Evolutionary conservation across 2,888 invertebrate species (phyloP), one percentile per base, ranked within the genome.

Genomic region (Sphinx pinastri): DNA sequence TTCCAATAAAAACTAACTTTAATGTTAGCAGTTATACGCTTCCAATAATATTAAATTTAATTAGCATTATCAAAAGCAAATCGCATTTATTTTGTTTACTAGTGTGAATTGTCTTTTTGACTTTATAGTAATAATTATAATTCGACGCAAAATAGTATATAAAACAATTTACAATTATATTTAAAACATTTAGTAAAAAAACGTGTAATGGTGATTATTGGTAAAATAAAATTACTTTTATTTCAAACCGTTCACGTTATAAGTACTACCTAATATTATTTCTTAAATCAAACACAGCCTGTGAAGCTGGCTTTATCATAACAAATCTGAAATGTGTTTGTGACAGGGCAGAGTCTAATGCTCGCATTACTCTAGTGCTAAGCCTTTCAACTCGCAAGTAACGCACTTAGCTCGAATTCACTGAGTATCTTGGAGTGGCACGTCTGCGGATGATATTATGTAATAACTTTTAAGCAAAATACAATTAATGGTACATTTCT

Each of bases 371-470:
- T 47, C 60, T 59, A 59, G 31, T 19, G 57, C 58, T 59, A 59
- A 59, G 58, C 38, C 58, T 59, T 59, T 59, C 58, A 59, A 59
- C 58, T 59, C 72, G 69, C 71, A 76, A 73, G 73, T 73, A 74
- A 71, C 78, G 78, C 77, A 78, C 70, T 75, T 60, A 60, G 60
- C 60, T 60, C 45, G 31, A 16, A 45, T 45, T 10, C 45, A 19
- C 55, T 11, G 19, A 58, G 60, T 47, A 47, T 19, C 47, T 63
- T 63, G 12, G 16, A 63, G 19, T 63, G 60, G 16, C 60, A 60
- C 47, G 16, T 16, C 13, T 49, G 25, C 16, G 47, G 16, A 16
- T 60, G 60, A 60, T 60, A 60, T 16, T 47, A 16, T 47, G n/a
- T 63, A 12, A 45, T 60, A 16, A 60, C 38, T 63, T 19, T 4